These are phyloP conservation scores for Dysmachus trigonus DNA, from an alignment of 2,888 invertebrate genomes.

Conservation along the genomic window DNA sequence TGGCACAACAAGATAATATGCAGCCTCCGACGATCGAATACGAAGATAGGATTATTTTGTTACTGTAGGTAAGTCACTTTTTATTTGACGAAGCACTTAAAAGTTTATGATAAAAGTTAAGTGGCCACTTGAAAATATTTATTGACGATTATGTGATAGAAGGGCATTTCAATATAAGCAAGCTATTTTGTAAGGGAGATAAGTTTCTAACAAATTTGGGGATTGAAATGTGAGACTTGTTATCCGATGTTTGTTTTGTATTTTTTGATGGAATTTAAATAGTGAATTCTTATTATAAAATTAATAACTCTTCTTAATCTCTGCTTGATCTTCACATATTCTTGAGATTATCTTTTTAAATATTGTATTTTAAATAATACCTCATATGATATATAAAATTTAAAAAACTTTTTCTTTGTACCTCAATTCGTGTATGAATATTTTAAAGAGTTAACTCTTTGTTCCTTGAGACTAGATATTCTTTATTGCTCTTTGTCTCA, in stretches of 20 bases:
- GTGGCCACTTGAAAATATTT: neutral
- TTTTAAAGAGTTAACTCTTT: too few species aligned
- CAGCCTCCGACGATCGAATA: neutral
- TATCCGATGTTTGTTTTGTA: neutral
- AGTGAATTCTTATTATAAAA: neutral
- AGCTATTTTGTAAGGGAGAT: neutral
- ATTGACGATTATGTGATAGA: neutral
- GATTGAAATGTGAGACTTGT: neutral
- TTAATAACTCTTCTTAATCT: neutral
- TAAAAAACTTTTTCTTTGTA: too few species aligned
- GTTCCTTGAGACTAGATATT: too few species aligned
- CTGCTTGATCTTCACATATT: too few species aligned
- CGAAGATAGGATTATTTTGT: neutral
- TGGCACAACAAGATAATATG: neutral
- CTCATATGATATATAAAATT: too few species aligned
- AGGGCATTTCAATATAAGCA: neutral
- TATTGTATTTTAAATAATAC: too few species aligned
- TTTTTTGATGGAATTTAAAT: neutral
- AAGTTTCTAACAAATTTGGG: too few species aligned
- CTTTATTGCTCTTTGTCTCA: too few species aligned
- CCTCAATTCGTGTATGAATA: too few species aligned
- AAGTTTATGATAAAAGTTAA: neutral
- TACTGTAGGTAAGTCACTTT: neutral
- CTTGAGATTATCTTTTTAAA: too few species aligned
- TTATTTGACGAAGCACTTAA: neutral